phyloP scores from a whole-genome alignment of 2,888 invertebrate genomes.

The Liposcelis brunnea region DNA sequence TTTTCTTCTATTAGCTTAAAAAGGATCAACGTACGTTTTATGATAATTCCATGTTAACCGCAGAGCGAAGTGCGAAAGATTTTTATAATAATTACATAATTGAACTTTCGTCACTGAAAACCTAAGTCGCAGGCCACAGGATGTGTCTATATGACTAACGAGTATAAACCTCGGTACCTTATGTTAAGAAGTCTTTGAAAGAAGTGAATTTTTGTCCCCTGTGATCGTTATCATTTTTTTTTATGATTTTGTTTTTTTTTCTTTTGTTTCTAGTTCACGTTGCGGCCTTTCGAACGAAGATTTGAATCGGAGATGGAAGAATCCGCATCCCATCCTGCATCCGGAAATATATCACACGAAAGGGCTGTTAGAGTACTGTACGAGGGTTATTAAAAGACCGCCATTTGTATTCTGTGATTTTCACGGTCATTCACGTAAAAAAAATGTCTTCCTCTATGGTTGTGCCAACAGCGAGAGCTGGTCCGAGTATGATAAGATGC shows the following conservation, averaged over 20 bases:
- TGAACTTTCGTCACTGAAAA: no score
- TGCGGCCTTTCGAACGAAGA: slow-evolving; percentile 73
- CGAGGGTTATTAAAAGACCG: slow-evolving; percentile 37
- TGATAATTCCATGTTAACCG: no score
- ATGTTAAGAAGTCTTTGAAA: no score
- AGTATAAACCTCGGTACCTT: no score
- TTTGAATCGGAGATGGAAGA: slow-evolving; percentile 69
- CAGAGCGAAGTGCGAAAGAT: no score
- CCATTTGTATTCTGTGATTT: slow-evolving; percentile 55
- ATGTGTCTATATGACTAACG: no score
- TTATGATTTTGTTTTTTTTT: slow-evolving; percentile 10
- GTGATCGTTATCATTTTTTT: slow-evolving; percentile 3
- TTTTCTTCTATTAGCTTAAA: no score
- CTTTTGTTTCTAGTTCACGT: slow-evolving; percentile 45
- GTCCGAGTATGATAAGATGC: slow-evolving; percentile 40
- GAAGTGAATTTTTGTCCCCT: no score
- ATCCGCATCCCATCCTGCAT: slow-evolving; percentile 53
- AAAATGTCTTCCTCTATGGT: slow-evolving; percentile 73
- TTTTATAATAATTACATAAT: no score
- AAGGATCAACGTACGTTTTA: no score
- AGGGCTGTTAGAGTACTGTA: slow-evolving; percentile 45
- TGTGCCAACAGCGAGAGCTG: slow-evolving; percentile 54
- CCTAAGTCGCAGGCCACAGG: no score
- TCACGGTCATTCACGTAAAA: slow-evolving; percentile 68
- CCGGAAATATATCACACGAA: slow-evolving; percentile 73